A percentile compares a stretch with the other conserved stretches of the same genome.
Conservation (phyloP, 2,797 vertebrate species). For the Macropodus opercularis region DNA sequence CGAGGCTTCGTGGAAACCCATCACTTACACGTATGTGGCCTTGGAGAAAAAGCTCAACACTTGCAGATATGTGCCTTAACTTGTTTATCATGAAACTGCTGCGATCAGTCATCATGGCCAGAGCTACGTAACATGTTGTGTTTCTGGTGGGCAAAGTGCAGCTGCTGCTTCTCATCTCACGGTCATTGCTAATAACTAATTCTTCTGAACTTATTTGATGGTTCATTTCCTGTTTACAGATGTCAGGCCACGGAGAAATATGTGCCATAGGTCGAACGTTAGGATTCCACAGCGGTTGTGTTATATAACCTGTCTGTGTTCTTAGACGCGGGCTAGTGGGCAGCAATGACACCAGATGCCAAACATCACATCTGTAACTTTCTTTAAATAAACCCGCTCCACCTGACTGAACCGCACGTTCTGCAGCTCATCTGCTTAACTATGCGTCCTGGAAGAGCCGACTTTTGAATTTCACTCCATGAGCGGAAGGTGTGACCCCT, state of each 20-base stretch:
- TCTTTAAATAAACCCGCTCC: constrained; percentile 7
- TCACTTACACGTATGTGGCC: no score
- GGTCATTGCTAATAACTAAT: neutral
- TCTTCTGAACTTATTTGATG: neutral
- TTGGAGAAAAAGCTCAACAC: no score
- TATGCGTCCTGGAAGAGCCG: constrained; percentile 27
- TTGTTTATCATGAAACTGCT: no score
- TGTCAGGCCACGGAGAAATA: neutral
- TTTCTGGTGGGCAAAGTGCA: neutral
- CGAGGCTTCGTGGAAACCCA: no score
- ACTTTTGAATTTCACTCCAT: constrained; percentile 20
- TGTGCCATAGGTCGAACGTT: neutral
- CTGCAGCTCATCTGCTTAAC: constrained; percentile 16
- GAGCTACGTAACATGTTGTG: neutral
- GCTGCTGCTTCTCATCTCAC: constrained; percentile 1
- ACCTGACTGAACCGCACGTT: constrained; percentile 14
- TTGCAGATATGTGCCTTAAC: no score
- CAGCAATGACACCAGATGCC: constrained; percentile 1
- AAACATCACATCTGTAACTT: constrained; percentile 11
- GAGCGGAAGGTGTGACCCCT: constrained; percentile 37
- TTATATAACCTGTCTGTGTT: neutral
- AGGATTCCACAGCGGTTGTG: neutral
- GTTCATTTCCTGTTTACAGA: neutral
- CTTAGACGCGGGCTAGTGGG: neutral
- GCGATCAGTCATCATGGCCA: no score